Conservation (phyloP, 2,113 vertebrate genomes). For the Ondatra zibethicus region DNA sequence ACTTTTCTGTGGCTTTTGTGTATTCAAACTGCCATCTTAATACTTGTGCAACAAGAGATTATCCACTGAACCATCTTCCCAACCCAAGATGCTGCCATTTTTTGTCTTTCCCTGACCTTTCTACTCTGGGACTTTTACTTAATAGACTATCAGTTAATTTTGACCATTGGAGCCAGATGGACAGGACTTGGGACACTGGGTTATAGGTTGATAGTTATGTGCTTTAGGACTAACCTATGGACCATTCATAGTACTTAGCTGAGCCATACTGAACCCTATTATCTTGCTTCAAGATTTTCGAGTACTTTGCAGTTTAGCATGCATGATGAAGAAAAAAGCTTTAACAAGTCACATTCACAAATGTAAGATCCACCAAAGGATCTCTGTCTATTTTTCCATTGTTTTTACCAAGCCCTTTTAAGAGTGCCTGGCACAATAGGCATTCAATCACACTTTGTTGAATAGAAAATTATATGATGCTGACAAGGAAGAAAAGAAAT, state of each 20-base stretch:
- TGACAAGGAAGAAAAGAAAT: slow-evolving; percentile 72
- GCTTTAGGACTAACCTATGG: not conserved
- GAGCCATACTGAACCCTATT: not conserved
- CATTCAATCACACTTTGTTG: slow-evolving; percentile 56
- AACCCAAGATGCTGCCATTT: slow-evolving; percentile 9
- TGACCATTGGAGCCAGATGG: not conserved
- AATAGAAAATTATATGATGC: slow-evolving; percentile 67
- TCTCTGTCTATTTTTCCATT: slow-evolving; percentile 22
- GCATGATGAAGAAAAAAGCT: not conserved
- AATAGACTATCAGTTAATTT: slow-evolving; percentile 56
- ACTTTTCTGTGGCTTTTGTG: not conserved
- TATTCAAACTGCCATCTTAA: not conserved
- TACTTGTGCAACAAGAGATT: not conserved
- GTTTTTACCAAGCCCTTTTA: slow-evolving; percentile 53
- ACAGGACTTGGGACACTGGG: not conserved
- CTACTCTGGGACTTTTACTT: slow-evolving; percentile 1
- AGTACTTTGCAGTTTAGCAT: slow-evolving; percentile 50
- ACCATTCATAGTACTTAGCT: slow-evolving; percentile 43
- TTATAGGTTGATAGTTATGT: slow-evolving; percentile 6
- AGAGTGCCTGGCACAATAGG: slow-evolving; percentile 43
- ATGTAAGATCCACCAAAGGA: slow-evolving; percentile 16
- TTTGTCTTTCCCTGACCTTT: slow-evolving; percentile 30
- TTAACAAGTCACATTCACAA: slow-evolving; percentile 56
- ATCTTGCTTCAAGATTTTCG: slow-evolving; percentile 24
- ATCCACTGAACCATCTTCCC: not conserved